Evolutionary conservation across 2,113 vertebrate genomes (phyloP), one percentile per base, ranked within the genome.

Genomic region (Rynchops niger): DNA sequence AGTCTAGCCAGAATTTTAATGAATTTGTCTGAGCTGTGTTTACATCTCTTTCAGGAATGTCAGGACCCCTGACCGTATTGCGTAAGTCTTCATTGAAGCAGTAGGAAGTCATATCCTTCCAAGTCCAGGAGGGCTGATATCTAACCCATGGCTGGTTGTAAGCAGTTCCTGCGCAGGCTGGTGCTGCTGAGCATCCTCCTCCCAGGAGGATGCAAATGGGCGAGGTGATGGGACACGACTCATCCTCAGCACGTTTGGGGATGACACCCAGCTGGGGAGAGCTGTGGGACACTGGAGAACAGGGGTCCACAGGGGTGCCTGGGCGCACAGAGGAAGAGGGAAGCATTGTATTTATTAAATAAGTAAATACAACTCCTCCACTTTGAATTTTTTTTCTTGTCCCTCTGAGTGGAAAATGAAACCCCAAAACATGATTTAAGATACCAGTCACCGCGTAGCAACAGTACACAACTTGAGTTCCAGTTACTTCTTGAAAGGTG

Each of bases 211-310:
- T n/a, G 30, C 18, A 29, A 11, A 19, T 47, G 43, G 5, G 9
- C 0, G 3, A 20, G 25, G 5, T 1, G 7, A 43, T 20, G 9
- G 17, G 36, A 56, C 6, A 6, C 7, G 67, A 7, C 8, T 4
- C 17, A 45, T 6, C 2, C 9, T 74, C 18, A 47, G 50, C 9
- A 62, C 0, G 0, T 34, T 52, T 71, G 6, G 5, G 10, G 18
- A 5, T 40, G 27, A 29, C 6, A 66, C 5, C 13, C 30, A 43
- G 7, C 6, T 73, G 63, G 20, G 7, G 23, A 26, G 2, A 8
- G 12, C 27, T 40, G 36, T 30, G 36, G 9, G 14, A 58, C 20
- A 2, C 9, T 47, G 32, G 7, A 66, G 16, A 58, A 11, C 27
- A 61, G 45, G 30, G 15, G 10, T 90, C 16, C 2, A 0, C 17